These are phyloP conservation scores for Echiichthys vipera DNA, from an alignment of 2,797 vertebrate species.

Conservation along the genomic window DNA sequence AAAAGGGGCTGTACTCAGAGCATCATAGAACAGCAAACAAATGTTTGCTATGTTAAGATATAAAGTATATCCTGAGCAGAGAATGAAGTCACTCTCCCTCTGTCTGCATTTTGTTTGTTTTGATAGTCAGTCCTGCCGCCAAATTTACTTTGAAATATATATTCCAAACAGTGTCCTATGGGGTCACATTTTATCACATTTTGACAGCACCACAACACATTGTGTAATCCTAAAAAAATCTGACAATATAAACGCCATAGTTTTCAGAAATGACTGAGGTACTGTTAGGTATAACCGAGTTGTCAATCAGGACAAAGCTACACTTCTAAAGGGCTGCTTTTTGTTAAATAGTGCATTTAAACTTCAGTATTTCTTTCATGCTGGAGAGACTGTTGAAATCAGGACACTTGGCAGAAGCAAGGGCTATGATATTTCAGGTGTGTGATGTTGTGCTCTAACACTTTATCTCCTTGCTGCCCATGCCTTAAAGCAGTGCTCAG, in stretches of 20 bases:
- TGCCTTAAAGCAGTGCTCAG: conserved; percentile 37
- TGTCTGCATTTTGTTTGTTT: no score
- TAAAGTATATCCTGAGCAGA: no score
- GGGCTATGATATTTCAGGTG: not conserved
- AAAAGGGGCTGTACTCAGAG: no score
- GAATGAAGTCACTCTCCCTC: no score
- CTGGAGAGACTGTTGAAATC: not conserved
- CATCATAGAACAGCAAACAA: no score
- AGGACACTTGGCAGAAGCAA: conserved; percentile 18
- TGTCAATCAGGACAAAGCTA: not conserved
- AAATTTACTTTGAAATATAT: no score
- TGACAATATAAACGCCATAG: not conserved
- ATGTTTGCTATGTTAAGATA: no score
- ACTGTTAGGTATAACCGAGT: no score
- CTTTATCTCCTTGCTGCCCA: conserved; percentile 28
- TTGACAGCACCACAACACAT: not conserved
- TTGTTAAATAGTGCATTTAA: not conserved
- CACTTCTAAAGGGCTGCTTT: not conserved
- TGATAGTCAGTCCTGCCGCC: no score
- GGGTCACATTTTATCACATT: not conserved
- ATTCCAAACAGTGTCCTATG: not conserved
- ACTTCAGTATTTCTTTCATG: not conserved
- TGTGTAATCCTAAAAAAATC: not conserved
- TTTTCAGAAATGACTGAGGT: not conserved
- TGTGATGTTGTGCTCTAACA: conserved; percentile 25